Percentiles rank a stretch among this genome's conserved stretches.
Conservation (phyloP, 2,888 invertebrate species). For the Ligdia adustata region DNA sequence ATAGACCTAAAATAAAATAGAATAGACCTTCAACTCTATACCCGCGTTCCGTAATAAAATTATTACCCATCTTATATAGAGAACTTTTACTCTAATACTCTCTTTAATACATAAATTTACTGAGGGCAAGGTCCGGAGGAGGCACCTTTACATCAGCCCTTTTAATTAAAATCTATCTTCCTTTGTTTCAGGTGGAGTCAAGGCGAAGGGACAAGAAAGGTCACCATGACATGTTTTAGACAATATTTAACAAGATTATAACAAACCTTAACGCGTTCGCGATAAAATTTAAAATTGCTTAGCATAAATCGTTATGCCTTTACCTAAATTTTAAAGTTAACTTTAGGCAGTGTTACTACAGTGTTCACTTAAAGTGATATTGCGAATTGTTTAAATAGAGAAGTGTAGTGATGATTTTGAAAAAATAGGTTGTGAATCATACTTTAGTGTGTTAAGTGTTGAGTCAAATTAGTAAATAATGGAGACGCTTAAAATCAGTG, state of each 20-base stretch:
- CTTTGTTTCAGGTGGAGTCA: slow-evolving; percentile 62
- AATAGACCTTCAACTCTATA: no score
- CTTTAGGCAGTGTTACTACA: neutral
- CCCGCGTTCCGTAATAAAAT: slow-evolving; percentile 12
- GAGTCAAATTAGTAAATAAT: slow-evolving; percentile 45
- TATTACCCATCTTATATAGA: slow-evolving; percentile 18
- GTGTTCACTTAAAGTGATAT: neutral
- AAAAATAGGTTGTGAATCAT: slow-evolving; percentile 40
- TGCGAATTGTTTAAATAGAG: neutral
- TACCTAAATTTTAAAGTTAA: neutral
- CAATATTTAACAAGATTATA: slow-evolving; percentile 25
- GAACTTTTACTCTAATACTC: slow-evolving; percentile 25
- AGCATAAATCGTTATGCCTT: neutral
- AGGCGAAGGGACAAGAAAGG: slow-evolving; percentile 34
- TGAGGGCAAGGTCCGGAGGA: slow-evolving; percentile 26
- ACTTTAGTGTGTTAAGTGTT: slow-evolving; percentile 11
- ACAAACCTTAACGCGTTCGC: slow-evolving; percentile 4
- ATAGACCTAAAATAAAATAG: no score
- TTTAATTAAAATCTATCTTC: slow-evolving; percentile 45
- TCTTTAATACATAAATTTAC: slow-evolving; percentile 26
- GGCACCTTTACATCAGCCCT: slow-evolving; percentile 19
- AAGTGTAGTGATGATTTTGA: slow-evolving; percentile 36
- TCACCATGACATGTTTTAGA: slow-evolving; percentile 35
- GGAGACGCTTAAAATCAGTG: slow-evolving; percentile 55
- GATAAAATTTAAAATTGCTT: slow-evolving; percentile 2